phyloP scores from a whole-genome alignment of 1,140 invertebrate species.

The Platyscapa corneri region DNA sequence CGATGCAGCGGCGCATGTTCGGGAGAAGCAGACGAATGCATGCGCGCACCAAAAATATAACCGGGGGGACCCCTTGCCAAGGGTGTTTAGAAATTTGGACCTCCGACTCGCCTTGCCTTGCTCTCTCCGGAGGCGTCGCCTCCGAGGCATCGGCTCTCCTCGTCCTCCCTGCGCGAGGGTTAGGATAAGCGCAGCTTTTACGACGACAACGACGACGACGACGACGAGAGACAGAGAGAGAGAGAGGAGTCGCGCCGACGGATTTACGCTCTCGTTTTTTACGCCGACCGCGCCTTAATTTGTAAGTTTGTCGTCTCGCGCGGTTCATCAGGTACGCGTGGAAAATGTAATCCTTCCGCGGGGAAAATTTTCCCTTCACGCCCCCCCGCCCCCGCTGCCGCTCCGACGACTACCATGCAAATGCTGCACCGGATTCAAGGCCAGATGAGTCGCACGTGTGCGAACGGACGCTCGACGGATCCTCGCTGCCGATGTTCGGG shows the following conservation, averaged over 20 bases:
- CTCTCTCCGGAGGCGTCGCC: not conserved
- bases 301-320: not conserved
- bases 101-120: not conserved
- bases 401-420: too few species aligned
- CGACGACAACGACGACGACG: too few species aligned
- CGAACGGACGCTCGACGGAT: not conserved
- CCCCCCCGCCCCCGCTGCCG: too few species aligned
- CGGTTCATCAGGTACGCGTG: not conserved
- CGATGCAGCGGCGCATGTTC: constrained; percentile 16
- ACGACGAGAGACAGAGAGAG: too few species aligned
- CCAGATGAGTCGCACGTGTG: too few species aligned
- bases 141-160: not conserved
- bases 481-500: too few species aligned
- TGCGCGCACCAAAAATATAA: constrained; percentile 57
- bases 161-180: constrained; percentile 45
- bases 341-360: not conserved
- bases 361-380: not conserved
- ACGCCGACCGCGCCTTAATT: not conserved
- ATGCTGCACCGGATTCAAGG: too few species aligned
- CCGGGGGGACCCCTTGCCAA: constrained; percentile 66
- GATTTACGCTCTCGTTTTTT: constrained; percentile 36
- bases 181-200: constrained; percentile 57
- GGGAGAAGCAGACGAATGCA: not conserved
- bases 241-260: not conserved
- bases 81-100: constrained; percentile 64